Conservation (phyloP, 2,888 invertebrate genomes). For the Artemia sinica region DNA sequence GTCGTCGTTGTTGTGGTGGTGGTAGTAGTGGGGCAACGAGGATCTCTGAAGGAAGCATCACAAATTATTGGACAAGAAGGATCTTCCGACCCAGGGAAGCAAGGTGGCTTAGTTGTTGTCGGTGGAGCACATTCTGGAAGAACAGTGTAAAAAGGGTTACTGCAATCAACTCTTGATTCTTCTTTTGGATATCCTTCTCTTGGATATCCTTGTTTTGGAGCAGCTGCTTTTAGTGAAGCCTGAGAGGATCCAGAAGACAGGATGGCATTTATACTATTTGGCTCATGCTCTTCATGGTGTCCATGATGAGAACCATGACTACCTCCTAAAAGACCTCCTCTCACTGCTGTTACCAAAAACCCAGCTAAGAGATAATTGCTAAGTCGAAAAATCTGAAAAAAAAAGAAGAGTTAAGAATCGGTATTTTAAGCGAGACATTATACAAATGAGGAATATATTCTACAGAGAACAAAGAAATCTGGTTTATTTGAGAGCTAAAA, state of each 20-base stretch:
- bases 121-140: neutral
- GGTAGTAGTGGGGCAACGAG: constrained; percentile 1
- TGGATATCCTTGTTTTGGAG: constrained; percentile 11
- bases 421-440: no score
- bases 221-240: constrained; percentile 3
- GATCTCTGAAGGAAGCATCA: neutral
- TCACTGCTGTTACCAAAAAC: neutral
- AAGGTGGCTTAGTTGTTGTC: constrained; percentile 10
- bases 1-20: constrained; percentile 5
- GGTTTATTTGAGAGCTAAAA: no score
- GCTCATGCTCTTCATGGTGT: neutral
- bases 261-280: constrained; percentile 9
- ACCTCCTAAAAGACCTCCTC: neutral
- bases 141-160: neutral
- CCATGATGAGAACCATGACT: neutral
- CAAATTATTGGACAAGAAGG: neutral
- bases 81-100: constrained; percentile 1
- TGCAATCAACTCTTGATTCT: constrained; percentile 1
- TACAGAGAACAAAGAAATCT: no score
- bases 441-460: no score
- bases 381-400: constrained; percentile 6
- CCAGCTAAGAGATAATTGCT: constrained; percentile 8
- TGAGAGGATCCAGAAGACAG: constrained; percentile 4
- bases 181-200: constrained; percentile 13
- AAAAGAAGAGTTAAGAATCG: neutral